These are phyloP conservation scores for Shargacucullia verbasci DNA, from an alignment of 2,888 invertebrate genomes.

Conservation along the genomic window DNA sequence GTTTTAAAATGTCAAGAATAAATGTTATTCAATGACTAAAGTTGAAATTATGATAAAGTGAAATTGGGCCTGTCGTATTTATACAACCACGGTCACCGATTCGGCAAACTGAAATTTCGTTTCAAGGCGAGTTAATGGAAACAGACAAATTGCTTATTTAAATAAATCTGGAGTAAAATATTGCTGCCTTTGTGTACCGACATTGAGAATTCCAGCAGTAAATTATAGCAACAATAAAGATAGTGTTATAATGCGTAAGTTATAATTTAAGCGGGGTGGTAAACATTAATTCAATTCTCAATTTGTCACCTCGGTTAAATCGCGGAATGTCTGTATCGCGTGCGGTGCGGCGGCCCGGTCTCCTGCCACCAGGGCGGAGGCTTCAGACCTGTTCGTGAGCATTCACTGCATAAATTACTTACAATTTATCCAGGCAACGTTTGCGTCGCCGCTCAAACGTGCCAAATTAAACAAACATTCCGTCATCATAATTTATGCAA, in stretches of 20 bases:
- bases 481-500: constrained; percentile 69
- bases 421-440: constrained; percentile 70
- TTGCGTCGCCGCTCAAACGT: constrained; percentile 70
- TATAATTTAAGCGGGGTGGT: constrained; percentile 75
- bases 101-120: constrained; percentile 39
- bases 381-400: constrained; percentile 78
- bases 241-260: constrained; percentile 66
- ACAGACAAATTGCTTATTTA: constrained; percentile 49
- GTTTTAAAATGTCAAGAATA: constrained; percentile 18
- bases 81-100: constrained; percentile 42
- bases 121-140: constrained; percentile 41
- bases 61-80: constrained; percentile 46
- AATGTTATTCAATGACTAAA: constrained; percentile 37
- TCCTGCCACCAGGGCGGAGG: constrained; percentile 55
- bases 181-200: constrained; percentile 28
- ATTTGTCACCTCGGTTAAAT: constrained; percentile 83
- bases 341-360: constrained; percentile 59
- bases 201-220: constrained; percentile 32
- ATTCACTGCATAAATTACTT: constrained; percentile 82
- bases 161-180: constrained; percentile 45
- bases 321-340: constrained; percentile 84
- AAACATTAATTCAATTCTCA: constrained; percentile 85
- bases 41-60: constrained; percentile 38
- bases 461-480: constrained; percentile 78
- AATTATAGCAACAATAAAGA: constrained; percentile 49